Evolutionary conservation across 2,113 vertebrate genomes (phyloP).

Genomic region (Salvator merianae): DNA sequence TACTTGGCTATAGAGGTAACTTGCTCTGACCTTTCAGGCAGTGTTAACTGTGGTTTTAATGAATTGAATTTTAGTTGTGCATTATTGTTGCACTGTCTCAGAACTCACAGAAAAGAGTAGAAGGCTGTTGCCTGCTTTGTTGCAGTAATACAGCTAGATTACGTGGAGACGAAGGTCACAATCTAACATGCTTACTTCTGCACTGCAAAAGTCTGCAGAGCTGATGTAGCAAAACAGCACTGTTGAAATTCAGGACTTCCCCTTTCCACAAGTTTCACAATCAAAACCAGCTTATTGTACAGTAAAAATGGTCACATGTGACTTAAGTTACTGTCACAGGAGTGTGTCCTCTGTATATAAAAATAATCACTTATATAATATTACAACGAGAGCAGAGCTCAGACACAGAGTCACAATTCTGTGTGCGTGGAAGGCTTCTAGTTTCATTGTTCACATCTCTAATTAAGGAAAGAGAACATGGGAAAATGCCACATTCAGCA

Average conservation of each 20-base stretch:
- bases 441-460: no score
- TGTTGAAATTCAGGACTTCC: background rate
- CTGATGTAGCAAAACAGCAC: fast-evolving
- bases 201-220: fast-evolving
- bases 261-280: constrained; percentile 13
- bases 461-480: background rate
- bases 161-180: background rate
- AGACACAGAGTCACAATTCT: background rate
- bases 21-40: no score
- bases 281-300: background rate
- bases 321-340: fast-evolving
- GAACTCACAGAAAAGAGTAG: background rate
- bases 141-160: background rate
- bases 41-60: no score
- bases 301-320: background rate
- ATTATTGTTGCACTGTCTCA: no score
- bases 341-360: fast-evolving
- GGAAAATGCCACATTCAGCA: background rate
- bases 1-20: no score
- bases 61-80: no score
- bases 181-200: fast-evolving
- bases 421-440: no score
- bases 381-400: background rate
- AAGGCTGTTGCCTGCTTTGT: background rate
- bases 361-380: background rate